These are phyloP conservation scores for Triplophysa yarkandensis DNA, from an alignment of 2,797 vertebrate genomes.

Conservation along the genomic window DNA sequence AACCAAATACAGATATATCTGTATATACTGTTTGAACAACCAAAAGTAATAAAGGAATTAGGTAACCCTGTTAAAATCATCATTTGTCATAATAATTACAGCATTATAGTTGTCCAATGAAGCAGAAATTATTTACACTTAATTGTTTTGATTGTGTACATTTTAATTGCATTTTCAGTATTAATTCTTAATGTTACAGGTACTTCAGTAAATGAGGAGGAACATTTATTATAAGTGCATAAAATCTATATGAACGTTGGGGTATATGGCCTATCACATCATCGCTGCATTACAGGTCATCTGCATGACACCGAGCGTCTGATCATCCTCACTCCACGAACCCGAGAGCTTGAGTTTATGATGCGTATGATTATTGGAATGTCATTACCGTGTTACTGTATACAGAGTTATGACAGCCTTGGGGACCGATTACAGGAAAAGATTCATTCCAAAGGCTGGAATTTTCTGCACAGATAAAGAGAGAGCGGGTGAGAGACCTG, in stretches of 20 bases:
- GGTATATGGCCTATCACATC: slow-evolving; percentile 34
- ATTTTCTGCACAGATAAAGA: slow-evolving; percentile 29
- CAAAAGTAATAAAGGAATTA: neutral
- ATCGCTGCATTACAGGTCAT: slow-evolving; percentile 44
- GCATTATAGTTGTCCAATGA: too few species aligned
- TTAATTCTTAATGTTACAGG: slow-evolving; percentile 2
- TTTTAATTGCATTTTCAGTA: neutral
- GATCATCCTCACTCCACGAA: slow-evolving; percentile 37
- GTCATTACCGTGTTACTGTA: slow-evolving; percentile 48
- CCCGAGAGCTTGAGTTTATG: slow-evolving; percentile 42
- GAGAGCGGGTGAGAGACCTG: slow-evolving; percentile 12
- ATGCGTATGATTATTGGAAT: slow-evolving; percentile 46
- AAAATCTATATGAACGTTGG: slow-evolving; percentile 23
- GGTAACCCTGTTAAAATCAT: neutral
- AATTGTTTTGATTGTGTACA: slow-evolving; percentile 2
- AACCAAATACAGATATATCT: too few species aligned
- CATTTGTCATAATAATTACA: neutral
- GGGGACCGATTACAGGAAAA: slow-evolving; percentile 49
- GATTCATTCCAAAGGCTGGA: slow-evolving; percentile 46
- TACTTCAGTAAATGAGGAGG: neutral
- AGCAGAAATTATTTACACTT: neutral
- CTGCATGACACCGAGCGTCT: slow-evolving; percentile 30
- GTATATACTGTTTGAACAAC: neutral
- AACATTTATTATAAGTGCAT: slow-evolving; percentile 18
- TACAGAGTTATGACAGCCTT: slow-evolving; percentile 54